These are phyloP conservation scores for Colinus virginianus DNA, from an alignment of 2,113 vertebrate species.

Conservation along the genomic window DNA sequence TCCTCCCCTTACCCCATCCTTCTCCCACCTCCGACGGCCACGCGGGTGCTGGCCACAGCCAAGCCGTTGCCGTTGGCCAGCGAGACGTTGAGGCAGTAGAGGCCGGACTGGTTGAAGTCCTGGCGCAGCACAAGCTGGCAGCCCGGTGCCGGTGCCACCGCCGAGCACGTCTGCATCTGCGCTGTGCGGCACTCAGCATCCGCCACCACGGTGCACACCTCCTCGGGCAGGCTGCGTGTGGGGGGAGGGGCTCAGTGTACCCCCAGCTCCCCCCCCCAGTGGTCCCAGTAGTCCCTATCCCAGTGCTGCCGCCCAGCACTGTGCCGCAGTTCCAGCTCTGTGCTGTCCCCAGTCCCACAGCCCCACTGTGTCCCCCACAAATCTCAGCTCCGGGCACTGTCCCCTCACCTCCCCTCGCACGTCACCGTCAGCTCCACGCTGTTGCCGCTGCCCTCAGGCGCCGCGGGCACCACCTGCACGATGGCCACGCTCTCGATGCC, in stretches of 20 bases:
- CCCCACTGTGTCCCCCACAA: not conserved
- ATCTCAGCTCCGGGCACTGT: not conserved
- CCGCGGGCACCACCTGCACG: conserved; percentile 82
- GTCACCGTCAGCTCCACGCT: conserved; percentile 90
- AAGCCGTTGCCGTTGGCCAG: conserved; percentile 89
- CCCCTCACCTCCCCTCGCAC: conserved; percentile 90
- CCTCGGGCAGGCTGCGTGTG: conserved; percentile 84
- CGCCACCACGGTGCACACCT: conserved; percentile 90
- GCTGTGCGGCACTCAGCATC: conserved; percentile 87
- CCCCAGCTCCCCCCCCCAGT: not conserved
- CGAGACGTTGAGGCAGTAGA: conserved; percentile 94
- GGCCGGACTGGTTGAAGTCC: conserved; percentile 87
- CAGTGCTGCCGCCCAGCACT: no score
- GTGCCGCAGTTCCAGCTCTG: not conserved
- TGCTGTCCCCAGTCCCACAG: no score
- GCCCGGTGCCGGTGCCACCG: conserved; percentile 81
- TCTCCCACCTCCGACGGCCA: conserved; percentile 83
- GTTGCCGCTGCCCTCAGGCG: conserved; percentile 75
- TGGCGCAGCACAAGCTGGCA: conserved; percentile 91
- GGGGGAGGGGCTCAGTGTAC: not conserved
- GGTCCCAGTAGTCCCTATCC: no score
- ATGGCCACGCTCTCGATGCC: conserved; percentile 93
- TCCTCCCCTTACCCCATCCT: not conserved
- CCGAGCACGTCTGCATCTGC: conserved; percentile 80
- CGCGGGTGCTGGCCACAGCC: conserved; percentile 86